A percentile compares a stretch with the other conserved stretches of the same genome.
phyloP scores from a whole-genome alignment of 2,888 invertebrate genomes.

The Pterostichus madidus region DNA sequence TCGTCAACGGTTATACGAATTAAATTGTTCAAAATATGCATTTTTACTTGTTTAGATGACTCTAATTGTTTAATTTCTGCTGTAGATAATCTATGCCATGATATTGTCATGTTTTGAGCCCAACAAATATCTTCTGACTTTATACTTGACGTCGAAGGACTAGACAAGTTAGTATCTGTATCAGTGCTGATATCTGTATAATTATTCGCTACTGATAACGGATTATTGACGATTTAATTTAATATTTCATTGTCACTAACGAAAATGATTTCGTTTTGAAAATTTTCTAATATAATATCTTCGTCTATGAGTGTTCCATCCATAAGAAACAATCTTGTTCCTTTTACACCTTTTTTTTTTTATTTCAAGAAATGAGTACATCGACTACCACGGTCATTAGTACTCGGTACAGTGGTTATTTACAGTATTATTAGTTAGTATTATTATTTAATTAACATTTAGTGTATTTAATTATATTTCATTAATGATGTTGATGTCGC shows the following conservation, averaged over 20 bases:
- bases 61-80: not conserved
- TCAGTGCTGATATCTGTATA: no score
- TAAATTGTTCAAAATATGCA: no score
- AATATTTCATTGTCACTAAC: not conserved
- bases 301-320: conserved; percentile 8
- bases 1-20: not conserved
- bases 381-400: no score
- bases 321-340: not conserved
- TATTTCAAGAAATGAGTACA: no score
- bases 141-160: not conserved
- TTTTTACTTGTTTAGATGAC: not conserved
- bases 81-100: not conserved
- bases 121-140: conserved; percentile 2
- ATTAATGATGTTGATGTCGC: no score
- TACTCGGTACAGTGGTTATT: no score
- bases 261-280: not conserved
- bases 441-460: no score
- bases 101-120: conserved; percentile 5
- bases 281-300: conserved; percentile 1
- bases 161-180: no score
- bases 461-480: no score
- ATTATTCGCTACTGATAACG: no score
- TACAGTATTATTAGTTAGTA: no score
- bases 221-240: not conserved
- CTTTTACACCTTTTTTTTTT: no score